phyloP scores from a whole-genome alignment of 2,888 invertebrate species.

The Melanophora roralis region DNA sequence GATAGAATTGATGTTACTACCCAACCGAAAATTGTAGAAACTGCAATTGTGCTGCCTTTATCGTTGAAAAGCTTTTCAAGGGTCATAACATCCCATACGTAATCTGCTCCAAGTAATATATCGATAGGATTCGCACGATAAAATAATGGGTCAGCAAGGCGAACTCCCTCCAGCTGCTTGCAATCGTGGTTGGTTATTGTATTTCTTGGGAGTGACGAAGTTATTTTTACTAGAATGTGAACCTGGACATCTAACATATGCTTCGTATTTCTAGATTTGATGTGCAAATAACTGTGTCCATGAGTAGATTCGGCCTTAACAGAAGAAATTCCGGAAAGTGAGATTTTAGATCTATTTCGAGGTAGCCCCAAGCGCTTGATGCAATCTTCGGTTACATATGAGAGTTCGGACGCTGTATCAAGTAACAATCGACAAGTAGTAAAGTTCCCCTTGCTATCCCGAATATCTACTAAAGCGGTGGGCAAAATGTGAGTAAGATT shows the following conservation, averaged over 20 bases:
- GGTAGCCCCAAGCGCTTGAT: background rate
- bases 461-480: conserved; percentile 6
- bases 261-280: background rate
- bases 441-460: background rate
- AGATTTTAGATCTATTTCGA: background rate
- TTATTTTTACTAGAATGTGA: background rate
- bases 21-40: background rate
- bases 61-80: background rate
- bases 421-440: conserved; percentile 10
- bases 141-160: background rate
- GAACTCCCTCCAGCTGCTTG: background rate
- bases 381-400: conserved; percentile 13
- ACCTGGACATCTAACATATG: background rate
- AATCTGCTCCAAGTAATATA: background rate
- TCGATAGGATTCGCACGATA: background rate
- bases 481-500: background rate
- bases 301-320: background rate
- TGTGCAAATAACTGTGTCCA: background rate
- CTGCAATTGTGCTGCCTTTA: background rate
- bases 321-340: conserved; percentile 13
- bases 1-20: background rate
- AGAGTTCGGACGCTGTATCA: conserved; percentile 6
- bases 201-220: background rate
- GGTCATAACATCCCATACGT: background rate
- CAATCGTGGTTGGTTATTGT: background rate